These are phyloP conservation scores for Semaprochilodus insignis DNA, from an alignment of 2,797 vertebrate genomes.

Conservation along the genomic window DNA sequence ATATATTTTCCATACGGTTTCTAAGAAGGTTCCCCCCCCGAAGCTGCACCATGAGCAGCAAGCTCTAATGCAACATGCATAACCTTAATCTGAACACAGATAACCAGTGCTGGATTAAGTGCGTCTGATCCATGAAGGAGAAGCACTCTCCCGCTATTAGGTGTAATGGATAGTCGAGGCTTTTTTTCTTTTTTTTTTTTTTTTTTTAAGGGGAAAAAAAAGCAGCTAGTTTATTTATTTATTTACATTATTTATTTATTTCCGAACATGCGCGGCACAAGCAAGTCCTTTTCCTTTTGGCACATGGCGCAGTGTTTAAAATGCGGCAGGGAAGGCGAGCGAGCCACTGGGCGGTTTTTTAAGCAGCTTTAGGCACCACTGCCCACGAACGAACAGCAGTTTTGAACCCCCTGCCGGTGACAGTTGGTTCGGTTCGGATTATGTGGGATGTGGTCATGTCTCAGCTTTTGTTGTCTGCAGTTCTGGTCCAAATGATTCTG, in stretches of 20 bases:
- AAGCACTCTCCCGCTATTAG: conserved; percentile 51
- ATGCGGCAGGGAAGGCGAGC: not conserved
- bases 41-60: conserved; percentile 14
- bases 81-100: conserved; percentile 62
- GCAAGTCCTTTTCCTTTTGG: not conserved
- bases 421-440: not conserved
- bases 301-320: not conserved
- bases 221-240: not conserved
- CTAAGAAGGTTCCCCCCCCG: conserved; percentile 1
- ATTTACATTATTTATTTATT: not conserved
- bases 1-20: not conserved
- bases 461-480: not conserved
- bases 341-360: not conserved
- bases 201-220: not conserved
- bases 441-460: not conserved
- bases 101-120: conserved; percentile 62
- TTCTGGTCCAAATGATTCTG: not conserved
- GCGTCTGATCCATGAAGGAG: conserved; percentile 61
- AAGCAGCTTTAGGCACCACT: not conserved
- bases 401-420: not conserved
- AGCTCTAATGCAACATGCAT: conserved; percentile 48
- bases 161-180: conserved; percentile 47
- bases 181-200: conserved; percentile 39
- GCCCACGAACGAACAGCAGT: not conserved
- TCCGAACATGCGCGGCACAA: not conserved